Percentiles rank a stretch among this genome's conserved stretches.
Conservation (phyloP, 2,113 vertebrate species). For the Aldabrachelys gigantea region DNA sequence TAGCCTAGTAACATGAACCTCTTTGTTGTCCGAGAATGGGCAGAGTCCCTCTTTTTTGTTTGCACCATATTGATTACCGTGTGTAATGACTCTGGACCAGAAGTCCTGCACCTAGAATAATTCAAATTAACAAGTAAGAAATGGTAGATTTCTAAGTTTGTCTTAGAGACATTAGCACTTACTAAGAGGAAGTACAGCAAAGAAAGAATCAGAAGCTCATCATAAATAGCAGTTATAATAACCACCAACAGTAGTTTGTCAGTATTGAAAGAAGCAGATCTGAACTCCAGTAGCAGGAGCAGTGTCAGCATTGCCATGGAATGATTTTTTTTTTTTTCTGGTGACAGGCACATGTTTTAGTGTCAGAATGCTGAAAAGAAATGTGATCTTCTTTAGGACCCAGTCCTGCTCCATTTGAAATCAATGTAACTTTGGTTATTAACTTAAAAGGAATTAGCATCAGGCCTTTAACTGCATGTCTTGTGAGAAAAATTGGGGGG, state of each 20-base stretch:
- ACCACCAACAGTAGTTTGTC: accelerated
- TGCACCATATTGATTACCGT: background rate
- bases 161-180: background rate
- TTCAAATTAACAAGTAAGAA: background rate
- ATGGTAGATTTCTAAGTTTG: background rate
- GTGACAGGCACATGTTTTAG: accelerated
- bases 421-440: background rate
- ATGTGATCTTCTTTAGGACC: background rate
- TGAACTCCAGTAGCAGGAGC: background rate
- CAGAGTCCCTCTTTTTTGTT: background rate
- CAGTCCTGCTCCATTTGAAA: background rate
- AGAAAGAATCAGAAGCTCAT: background rate
- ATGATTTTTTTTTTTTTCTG: background rate
- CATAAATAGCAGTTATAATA: background rate
- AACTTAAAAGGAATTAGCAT: background rate
- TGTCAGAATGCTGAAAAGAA: background rate
- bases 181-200: background rate
- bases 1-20: background rate
- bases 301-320: accelerated
- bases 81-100: background rate
- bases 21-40: background rate
- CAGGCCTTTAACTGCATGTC: background rate
- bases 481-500: background rate
- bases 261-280: background rate
- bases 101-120: background rate